These are phyloP conservation scores for Shinisaurus crocodilurus DNA, from an alignment of 2,113 vertebrate species.

Conservation along the genomic window DNA sequence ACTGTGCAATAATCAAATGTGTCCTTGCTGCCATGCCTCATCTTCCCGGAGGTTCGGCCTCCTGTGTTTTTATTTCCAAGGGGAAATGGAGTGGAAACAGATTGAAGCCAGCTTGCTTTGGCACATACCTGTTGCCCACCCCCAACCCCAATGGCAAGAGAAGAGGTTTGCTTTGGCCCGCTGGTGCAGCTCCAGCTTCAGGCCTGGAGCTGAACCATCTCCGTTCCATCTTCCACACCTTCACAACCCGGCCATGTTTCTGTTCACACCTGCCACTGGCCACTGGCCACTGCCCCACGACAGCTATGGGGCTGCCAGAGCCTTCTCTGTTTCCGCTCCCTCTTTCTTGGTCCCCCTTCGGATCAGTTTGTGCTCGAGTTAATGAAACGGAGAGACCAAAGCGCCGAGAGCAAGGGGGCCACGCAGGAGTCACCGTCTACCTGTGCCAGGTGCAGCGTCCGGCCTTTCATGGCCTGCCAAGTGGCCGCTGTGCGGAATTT, in stretches of 20 bases:
- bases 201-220: too few relatives aligned
- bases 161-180: neutral
- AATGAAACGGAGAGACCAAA: neutral
- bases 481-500: neutral
- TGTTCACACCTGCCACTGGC: neutral
- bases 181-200: too few relatives aligned
- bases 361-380: neutral
- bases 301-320: neutral
- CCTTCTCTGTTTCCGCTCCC: too few relatives aligned
- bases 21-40: neutral
- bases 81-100: neutral
- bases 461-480: neutral
- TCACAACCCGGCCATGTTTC: too few relatives aligned
- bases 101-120: neutral
- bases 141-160: neutral
- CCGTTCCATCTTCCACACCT: neutral
- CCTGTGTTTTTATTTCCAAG: neutral
- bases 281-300: neutral
- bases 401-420: too few relatives aligned
- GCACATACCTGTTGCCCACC: neutral
- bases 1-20: rapidly evolving
- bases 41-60: neutral
- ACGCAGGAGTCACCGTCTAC: neutral
- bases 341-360: too few relatives aligned
- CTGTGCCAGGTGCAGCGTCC: neutral